A percentile compares a stretch with the other conserved stretches of the same genome.
These are phyloP conservation scores for Odontamblyopus rebecca DNA, from an alignment of 2,797 vertebrate genomes.

Conservation along the genomic window DNA sequence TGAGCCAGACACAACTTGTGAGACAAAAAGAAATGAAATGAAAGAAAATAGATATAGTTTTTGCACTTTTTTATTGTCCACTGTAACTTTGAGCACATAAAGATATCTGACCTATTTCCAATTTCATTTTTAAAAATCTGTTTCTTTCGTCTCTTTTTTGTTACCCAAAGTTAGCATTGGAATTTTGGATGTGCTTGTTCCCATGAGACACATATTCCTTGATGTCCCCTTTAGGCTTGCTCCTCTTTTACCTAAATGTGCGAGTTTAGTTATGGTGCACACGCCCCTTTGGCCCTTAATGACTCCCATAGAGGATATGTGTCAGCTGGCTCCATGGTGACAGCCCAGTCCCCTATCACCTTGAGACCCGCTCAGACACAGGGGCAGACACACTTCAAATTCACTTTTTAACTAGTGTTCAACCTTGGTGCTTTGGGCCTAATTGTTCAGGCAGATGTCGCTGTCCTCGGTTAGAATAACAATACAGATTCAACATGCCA, in stretches of 20 bases:
- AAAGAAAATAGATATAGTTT: too few relatives aligned
- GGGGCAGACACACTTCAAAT: constrained; percentile 63
- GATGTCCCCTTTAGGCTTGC: constrained; percentile 3
- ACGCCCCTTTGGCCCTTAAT: constrained; percentile 70
- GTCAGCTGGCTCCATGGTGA: constrained; percentile 65
- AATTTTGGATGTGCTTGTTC: constrained; percentile 21
- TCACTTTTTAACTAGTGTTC: constrained; percentile 38
- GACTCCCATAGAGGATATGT: constrained; percentile 69
- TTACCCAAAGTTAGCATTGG: constrained; percentile 41
- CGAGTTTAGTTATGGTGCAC: constrained; percentile 62
- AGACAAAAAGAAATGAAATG: too few relatives aligned
- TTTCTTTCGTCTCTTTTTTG: constrained; percentile 29
- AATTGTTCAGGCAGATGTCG: constrained; percentile 38
- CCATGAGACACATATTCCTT: constrained; percentile 17
- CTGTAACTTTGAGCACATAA: too few relatives aligned
- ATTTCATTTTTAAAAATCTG: not conserved
- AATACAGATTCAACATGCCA: constrained; percentile 9
- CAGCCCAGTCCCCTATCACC: constrained; percentile 71
- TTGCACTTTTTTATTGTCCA: too few relatives aligned
- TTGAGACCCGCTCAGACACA: constrained; percentile 71
- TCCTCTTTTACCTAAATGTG: constrained; percentile 53
- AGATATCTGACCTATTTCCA: not conserved
- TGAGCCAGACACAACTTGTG: not conserved
- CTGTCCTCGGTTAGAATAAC: constrained; percentile 23
- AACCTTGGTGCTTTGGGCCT: constrained; percentile 32